Evolutionary conservation across 1,140 invertebrate species (phyloP).

Genomic region (Hermatobates lingyangjiaoensis): DNA sequence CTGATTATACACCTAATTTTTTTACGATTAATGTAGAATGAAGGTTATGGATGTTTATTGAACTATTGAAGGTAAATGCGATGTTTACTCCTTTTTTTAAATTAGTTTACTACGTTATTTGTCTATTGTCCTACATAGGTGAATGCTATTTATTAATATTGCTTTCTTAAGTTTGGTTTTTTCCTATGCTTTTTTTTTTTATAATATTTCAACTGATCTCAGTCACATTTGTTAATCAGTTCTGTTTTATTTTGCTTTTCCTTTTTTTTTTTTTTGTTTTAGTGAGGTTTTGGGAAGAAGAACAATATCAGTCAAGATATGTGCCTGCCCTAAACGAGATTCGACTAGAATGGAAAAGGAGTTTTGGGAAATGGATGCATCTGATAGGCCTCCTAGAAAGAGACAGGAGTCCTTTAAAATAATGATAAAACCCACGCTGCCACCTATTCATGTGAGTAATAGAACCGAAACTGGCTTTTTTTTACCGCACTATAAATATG

Average conservation of each 20-base stretch:
- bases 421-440: no score
- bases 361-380: no score
- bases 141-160: not conserved
- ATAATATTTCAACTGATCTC: not conserved
- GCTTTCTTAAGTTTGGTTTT: not conserved
- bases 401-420: no score
- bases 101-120: not conserved
- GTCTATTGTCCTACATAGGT: not conserved
- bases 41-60: no score
- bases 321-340: conserved; percentile 62
- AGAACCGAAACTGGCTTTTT: no score
- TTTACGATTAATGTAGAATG: no score
- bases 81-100: not conserved
- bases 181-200: not conserved
- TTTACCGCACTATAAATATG: no score
- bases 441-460: no score
- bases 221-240: not conserved
- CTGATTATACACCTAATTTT: no score
- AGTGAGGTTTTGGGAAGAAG: conserved; percentile 40
- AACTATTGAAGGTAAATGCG: no score
- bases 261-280: conserved; percentile 23
- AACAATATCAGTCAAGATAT: conserved; percentile 48
- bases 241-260: not conserved
- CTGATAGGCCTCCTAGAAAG: no score
- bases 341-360: conserved; percentile 42